Conservation (phyloP, 2,888 invertebrate species). For the Eilema sororculum region DNA sequence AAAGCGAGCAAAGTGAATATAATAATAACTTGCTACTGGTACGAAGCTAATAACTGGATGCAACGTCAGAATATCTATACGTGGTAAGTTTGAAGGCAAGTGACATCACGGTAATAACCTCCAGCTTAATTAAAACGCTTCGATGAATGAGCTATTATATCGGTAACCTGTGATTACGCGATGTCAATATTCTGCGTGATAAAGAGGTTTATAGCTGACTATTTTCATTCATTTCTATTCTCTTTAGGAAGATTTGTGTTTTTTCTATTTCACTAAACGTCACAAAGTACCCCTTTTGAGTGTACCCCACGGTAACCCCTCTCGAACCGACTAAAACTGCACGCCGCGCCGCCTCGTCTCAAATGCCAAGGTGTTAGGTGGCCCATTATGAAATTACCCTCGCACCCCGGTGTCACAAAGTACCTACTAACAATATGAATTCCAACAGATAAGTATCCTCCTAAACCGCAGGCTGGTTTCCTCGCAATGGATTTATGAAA, state of each 20-base stretch:
- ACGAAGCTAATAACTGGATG: constrained; percentile 49
- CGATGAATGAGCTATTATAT: constrained; percentile 62
- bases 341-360: too few relatives aligned
- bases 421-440: too few relatives aligned
- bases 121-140: constrained; percentile 68
- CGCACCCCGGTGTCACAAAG: too few relatives aligned
- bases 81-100: constrained; percentile 46
- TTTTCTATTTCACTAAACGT: too few relatives aligned
- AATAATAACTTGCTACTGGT: constrained; percentile 46
- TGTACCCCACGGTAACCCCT: too few relatives aligned
- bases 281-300: too few relatives aligned
- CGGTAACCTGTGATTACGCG: constrained; percentile 42
- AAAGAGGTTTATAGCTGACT: constrained; percentile 27
- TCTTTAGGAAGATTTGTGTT: not conserved
- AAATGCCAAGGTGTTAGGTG: too few relatives aligned
- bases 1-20: constrained; percentile 50
- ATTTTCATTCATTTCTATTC: not conserved
- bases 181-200: constrained; percentile 41
- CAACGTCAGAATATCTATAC: constrained; percentile 45
- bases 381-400: too few relatives aligned
- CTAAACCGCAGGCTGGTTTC: too few relatives aligned
- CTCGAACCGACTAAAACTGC: too few relatives aligned
- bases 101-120: constrained; percentile 60
- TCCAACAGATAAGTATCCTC: too few relatives aligned
- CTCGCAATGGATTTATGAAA: too few relatives aligned